Evolutionary conservation across 2,888 invertebrate genomes (phyloP).

Genomic region (Plutella xylostella): DNA sequence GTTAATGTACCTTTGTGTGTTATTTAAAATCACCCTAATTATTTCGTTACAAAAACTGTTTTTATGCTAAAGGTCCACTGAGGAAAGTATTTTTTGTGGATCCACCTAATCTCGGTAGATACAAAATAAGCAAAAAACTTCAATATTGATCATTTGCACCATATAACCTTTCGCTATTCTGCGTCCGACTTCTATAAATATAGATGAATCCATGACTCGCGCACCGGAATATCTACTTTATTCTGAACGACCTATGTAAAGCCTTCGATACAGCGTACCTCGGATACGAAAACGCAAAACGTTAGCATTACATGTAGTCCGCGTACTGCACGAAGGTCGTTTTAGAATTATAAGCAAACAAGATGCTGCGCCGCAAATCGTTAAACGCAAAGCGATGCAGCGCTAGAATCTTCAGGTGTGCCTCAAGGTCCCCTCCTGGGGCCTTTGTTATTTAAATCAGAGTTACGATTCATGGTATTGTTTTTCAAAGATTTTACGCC

Average conservation of each 20-base stretch:
- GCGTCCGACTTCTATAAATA: no score
- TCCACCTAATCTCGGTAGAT: no score
- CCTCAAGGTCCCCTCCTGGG: slow-evolving; percentile 29
- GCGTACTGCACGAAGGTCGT: slow-evolving; percentile 14
- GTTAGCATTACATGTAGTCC: slow-evolving; percentile 15
- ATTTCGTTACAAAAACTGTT: no score
- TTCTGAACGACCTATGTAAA: neutral
- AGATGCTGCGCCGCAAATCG: neutral
- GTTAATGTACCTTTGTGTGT: no score
- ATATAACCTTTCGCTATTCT: no score
- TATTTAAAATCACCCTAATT: no score
- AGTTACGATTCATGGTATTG: slow-evolving; percentile 22
- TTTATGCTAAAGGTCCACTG: no score
- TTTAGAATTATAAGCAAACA: slow-evolving; percentile 8
- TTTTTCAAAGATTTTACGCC: slow-evolving; percentile 11
- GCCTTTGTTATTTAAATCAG: slow-evolving; percentile 42
- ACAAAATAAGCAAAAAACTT: no score
- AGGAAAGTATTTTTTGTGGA: no score
- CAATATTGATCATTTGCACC: no score
- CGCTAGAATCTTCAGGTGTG: slow-evolving; percentile 19
- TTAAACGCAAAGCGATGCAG: neutral
- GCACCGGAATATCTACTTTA: neutral
- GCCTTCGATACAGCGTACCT: neutral
- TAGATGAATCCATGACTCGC: neutral
- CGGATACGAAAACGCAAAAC: slow-evolving; percentile 6